Evolutionary conservation across 1,140 invertebrate species (phyloP).

Genomic region (Drosophila kurseongensis): DNA sequence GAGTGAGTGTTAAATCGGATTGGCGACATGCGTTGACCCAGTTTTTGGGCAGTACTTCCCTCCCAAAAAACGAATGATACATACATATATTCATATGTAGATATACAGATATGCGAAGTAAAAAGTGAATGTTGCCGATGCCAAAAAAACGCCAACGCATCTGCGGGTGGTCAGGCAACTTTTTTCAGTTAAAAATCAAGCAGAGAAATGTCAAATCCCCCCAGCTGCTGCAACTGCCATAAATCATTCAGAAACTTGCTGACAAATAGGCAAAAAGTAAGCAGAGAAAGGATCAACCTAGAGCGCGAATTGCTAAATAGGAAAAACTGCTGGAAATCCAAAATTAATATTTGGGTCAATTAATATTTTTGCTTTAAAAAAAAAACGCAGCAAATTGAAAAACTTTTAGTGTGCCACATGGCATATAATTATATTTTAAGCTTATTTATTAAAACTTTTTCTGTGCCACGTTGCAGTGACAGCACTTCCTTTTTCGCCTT

Average conservation of each 20-base stretch:
- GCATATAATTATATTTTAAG: slow-evolving; percentile 15
- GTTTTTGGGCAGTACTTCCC: slow-evolving; percentile 41
- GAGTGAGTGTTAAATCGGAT: slow-evolving; percentile 55
- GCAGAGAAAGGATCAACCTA: slow-evolving; percentile 31
- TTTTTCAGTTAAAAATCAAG: slow-evolving; percentile 43
- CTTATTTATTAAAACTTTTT: slow-evolving; percentile 17
- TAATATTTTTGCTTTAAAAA: neutral
- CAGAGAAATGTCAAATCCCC: slow-evolving; percentile 25
- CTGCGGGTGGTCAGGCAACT: slow-evolving; percentile 35
- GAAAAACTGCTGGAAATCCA: neutral
- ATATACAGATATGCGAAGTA: slow-evolving; percentile 15
- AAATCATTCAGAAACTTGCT: slow-evolving; percentile 43
- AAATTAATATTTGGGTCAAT: neutral
- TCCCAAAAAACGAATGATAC: slow-evolving; percentile 26
- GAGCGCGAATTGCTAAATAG: slow-evolving; percentile 12
- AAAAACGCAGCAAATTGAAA: neutral
- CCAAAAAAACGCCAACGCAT: slow-evolving; percentile 55
- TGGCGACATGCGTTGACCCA: slow-evolving; percentile 71
- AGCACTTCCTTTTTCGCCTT: neutral
- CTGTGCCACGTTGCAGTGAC: slow-evolving; percentile 1
- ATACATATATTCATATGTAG: slow-evolving; percentile 44
- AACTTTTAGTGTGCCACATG: neutral
- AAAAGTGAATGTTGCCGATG: slow-evolving; percentile 66
- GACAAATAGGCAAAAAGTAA: slow-evolving; percentile 34
- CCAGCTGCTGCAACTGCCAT: slow-evolving; percentile 14